Evolutionary conservation across 2,113 vertebrate species (phyloP).

Genomic region (Empidonax traillii): DNA sequence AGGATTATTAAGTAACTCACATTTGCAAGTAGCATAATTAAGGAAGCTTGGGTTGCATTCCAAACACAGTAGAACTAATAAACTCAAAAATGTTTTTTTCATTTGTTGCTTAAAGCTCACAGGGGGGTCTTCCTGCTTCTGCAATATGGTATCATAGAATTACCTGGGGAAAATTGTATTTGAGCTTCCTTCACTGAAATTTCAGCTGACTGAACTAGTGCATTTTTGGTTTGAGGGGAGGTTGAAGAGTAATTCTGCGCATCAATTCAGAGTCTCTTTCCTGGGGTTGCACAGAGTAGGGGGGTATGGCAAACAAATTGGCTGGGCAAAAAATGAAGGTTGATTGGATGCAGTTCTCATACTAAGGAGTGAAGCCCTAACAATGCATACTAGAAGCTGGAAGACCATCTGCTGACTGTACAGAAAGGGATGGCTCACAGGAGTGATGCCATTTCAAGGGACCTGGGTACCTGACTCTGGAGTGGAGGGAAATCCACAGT

Average conservation of each 20-base stretch:
- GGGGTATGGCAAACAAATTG: neutral
- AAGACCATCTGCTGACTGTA: neutral
- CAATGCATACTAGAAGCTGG: neutral
- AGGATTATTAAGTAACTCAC: neutral
- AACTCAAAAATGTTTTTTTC: neutral
- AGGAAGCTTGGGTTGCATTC: neutral
- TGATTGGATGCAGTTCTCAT: neutral
- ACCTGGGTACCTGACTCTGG: neutral
- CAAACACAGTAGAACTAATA: neutral
- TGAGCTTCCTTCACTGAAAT: neutral
- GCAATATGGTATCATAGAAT: neutral
- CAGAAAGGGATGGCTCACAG: neutral
- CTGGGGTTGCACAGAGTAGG: neutral
- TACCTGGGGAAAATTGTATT: neutral
- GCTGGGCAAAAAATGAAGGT: neutral
- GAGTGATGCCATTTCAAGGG: neutral
- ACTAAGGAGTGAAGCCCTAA: neutral
- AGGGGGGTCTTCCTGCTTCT: neutral
- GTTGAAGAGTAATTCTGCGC: neutral
- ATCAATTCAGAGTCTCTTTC: neutral
- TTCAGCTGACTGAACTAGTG: neutral
- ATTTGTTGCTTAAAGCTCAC: neutral
- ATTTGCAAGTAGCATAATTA: neutral
- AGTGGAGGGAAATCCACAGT: neutral
- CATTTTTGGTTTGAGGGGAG: neutral